Percentiles rank a stretch among this genome's conserved stretches.
These are phyloP conservation scores for Salvator merianae DNA, from an alignment of 2,113 vertebrate genomes.

Conservation along the genomic window DNA sequence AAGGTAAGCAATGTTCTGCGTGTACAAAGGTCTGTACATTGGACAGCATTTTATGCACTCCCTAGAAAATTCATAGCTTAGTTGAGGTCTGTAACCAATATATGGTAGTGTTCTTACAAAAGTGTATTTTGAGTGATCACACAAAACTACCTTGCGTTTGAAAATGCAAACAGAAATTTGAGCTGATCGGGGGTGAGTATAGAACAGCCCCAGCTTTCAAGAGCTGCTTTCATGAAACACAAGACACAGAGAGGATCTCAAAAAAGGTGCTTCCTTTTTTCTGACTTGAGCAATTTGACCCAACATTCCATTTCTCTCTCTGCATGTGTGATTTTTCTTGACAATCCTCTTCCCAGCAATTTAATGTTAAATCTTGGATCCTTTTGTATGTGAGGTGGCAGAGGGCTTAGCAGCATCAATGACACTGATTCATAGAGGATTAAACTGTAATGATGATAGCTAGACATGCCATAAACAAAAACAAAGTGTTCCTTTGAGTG, in stretches of 20 bases:
- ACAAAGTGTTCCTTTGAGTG: no score
- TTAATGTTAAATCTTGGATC: no score
- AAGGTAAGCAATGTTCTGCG: constrained; percentile 34
- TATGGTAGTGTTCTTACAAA: constrained; percentile 42
- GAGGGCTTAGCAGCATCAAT: neutral
- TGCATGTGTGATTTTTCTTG: constrained; percentile 8
- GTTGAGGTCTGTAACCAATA: constrained; percentile 28
- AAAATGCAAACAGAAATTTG: neutral
- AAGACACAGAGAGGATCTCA: constrained; percentile 18
- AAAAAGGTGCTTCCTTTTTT: constrained; percentile 25
- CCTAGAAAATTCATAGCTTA: neutral
- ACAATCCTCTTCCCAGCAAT: constrained; percentile 27
- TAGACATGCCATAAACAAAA: no score
- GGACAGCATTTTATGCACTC: neutral
- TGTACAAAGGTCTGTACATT: neutral
- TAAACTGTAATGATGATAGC: no score
- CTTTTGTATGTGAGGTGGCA: no score
- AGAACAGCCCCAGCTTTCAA: constrained; percentile 32
- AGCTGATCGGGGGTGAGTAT: constrained; percentile 24
- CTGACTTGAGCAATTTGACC: constrained; percentile 51
- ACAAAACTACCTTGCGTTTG: constrained; percentile 17
- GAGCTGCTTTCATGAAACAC: constrained; percentile 21
- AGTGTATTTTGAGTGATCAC: constrained; percentile 36
- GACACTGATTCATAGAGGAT: neutral
- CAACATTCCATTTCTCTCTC: constrained; percentile 35